Base-by-base conservation (phyloP, 92 coral and sea anemone genomes). In the Porites divaricata region DNA sequence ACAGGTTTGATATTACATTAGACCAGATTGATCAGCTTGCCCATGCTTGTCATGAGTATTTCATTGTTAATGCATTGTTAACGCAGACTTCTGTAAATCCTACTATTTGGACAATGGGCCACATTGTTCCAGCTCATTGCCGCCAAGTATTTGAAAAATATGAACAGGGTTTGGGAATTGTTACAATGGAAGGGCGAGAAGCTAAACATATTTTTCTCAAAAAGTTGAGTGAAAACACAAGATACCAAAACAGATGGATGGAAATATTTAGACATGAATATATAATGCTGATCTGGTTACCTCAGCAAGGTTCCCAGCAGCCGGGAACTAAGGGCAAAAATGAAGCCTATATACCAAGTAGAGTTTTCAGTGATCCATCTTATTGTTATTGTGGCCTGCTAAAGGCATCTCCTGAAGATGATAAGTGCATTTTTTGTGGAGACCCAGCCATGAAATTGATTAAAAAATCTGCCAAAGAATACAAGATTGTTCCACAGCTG, bases 381-480 rank as follows among this genome's bases (percentile, higher is more conserved):
- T 89, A 79, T 75, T 85, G 93, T 50, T 92, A 89, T 66, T 92
- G 95, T 85, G 92, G 95, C 28, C 76, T 92, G 67, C 12, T 88
- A 75, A 92, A 89, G 83, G 88, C 88, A 81, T 72, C 54, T 76
- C 90, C 85, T 66, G 80, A 41, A 26, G 88, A 92, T 77, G 28
- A 12, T 17, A 84, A 81, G 52, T 92, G 90, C 81, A 9, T 6
- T 56, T 85, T 92, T 61, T 92, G 93, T 81, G 84, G 91, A 75
- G 80, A 88, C 83, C 79, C 86, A 79, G 14, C 83, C 56, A 88
- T 88, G 87, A 78, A 80, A 70, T 67, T 78, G 9, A 88, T 91
- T 67, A 86, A 91, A n/a, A 41, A 88, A 79, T 78, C 87, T 79
- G 76, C 87, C 49, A 71, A 85, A 24, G 83, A 79, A 16, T 88